Base-by-base conservation (phyloP, 2,113 vertebrate species). In the Apeltes quadracus region DNA sequence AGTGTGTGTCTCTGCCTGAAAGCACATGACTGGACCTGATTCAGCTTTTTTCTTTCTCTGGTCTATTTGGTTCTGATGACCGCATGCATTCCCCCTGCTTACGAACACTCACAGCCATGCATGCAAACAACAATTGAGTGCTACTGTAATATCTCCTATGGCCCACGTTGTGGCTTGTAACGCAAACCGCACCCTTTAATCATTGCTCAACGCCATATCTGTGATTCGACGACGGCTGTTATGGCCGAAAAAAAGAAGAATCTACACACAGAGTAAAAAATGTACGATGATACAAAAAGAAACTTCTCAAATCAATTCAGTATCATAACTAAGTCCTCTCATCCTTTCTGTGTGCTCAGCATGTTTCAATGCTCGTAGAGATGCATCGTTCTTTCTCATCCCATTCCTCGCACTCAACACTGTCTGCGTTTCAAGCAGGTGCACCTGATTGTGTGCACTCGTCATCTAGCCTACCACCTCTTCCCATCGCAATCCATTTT, bases 21-120 rank as follows among this genome's bases (percentile, higher is more conserved):
- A 84, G 77, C 92, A 88, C 88, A 85, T 91, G 90, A 91, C 89
- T 83, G 82, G 63, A 63, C 82, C 92, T 92, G 92, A 93, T 90
- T 92, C 91, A 92, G 91, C 91, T 72, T 62, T 89, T n/a, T 90
- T 80, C 87, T 87, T 90, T 92, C 85, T 88, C 29, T 86, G 62
- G 73, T 79, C 86, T 79, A 61, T 76, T 82, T 87, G 78, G 80
- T 91, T 90, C 79, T 92, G 91, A 93, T 92, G 91, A 93, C 90
- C 86, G 74, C 75, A 87, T 76, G 75, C 91, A 93, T 92, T 93
- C 91, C 88, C 81, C 44, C 54, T 75, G 75, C 79, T 66, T 63
- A 82, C 69, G 81, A 75, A 75, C 55, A 76, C 75, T 73, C 63
- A 81, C 48, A 79, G 57, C 50, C 64, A 72, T 61, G 61, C 51